Base-by-base conservation (phyloP, 2,888 invertebrate genomes). In the Zygogramma bicolorata region DNA sequence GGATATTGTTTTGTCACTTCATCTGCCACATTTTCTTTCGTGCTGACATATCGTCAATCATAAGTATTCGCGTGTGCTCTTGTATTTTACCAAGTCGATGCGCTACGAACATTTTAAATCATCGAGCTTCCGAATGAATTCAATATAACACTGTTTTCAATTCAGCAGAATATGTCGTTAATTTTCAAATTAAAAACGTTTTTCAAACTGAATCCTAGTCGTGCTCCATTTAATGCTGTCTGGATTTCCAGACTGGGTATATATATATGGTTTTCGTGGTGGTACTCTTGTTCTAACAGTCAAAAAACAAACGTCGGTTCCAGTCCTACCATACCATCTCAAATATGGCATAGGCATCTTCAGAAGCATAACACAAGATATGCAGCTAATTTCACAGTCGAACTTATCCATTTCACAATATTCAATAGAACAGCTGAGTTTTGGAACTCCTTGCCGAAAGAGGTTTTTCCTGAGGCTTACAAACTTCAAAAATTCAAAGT, bases 281-380 rank as follows among this genome's bases (percentile, higher is more conserved):
- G 58, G 25, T 25, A 60, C 68, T 68, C 68, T 68, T 6, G 68
- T 38, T 42, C 59, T 4, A 6, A 7, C 31, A 7, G 4, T 31
- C 31, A 31, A 31, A 4, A 31, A 31, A 31, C 31, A 31, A 46
- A 60, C 61, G 27, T 67, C 49, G 22, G 49, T 66, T 20, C 18
- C 22, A 10, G 60, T 25, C 22, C 49, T n/a, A 25, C 5, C 40
- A 8, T 4, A 13, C 13, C 40, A 40, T n/a, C 40, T 40, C 13
- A 40, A 40, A 42, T 70, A 70, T 4, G 57, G 38, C 29, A 42
- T 60, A 73, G 27, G 70, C 59, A 60, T 70, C 15, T 61, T 70
- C 29, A 31, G 77, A 7, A 80, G 80, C 57, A 81, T 81, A 40
- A 31, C 31, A 31, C 4, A 31, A 31, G 31, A 31, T 31, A 31